Conservation (phyloP, 2,113 vertebrate species). For the Capra hircus region DNA sequence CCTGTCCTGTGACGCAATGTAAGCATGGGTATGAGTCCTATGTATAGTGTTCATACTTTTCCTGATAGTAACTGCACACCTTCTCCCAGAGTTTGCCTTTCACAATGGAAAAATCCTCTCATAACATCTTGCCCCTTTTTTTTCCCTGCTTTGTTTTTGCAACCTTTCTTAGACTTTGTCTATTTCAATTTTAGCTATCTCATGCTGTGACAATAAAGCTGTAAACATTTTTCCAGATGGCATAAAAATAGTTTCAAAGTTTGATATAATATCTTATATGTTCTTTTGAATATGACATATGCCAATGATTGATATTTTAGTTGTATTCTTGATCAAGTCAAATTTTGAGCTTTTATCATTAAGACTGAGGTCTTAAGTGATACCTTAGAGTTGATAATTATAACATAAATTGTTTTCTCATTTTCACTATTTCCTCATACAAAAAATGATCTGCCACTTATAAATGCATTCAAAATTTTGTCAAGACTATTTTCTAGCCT, state of each 20-base stretch:
- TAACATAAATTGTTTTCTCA: neutral
- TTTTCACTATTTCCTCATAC: neutral
- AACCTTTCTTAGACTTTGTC: neutral
- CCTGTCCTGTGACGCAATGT: neutral
- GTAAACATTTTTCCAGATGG: conserved; percentile 23
- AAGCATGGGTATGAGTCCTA: neutral
- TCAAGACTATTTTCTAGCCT: neutral
- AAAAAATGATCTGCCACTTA: neutral
- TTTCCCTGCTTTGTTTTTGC: neutral
- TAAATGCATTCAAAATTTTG: neutral
- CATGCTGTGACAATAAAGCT: conserved; percentile 36
- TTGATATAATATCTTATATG: neutral
- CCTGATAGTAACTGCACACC: neutral
- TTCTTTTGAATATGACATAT: conserved; percentile 39
- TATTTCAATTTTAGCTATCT: conserved; percentile 27
- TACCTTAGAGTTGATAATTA: neutral
- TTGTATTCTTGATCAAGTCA: conserved; percentile 31
- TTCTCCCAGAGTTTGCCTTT: neutral
- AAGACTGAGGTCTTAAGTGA: neutral
- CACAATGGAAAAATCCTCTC: neutral
- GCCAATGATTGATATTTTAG: conserved; percentile 25
- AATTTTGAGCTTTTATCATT: conserved; percentile 38
- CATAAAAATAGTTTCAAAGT: conserved; percentile 42
- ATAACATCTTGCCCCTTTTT: neutral
- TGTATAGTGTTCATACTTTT: neutral